Evolutionary conservation across 2,888 invertebrate species (phyloP).

Genomic region (Nasonovia ribisnigri): DNA sequence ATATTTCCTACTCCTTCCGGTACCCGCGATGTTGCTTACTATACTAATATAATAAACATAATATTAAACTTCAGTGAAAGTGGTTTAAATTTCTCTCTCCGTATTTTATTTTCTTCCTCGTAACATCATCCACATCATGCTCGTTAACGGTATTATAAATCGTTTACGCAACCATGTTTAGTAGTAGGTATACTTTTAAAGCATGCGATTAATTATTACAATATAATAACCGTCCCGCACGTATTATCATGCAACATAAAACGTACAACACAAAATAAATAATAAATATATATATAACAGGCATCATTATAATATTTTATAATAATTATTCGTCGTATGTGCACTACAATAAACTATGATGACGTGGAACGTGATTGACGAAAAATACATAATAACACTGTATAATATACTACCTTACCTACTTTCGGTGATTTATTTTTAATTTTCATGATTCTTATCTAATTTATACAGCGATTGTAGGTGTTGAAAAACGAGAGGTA

Average conservation of each 20-base stretch:
- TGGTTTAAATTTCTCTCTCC: constrained; percentile 51
- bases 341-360: neutral
- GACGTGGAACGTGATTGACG: neutral
- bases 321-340: neutral
- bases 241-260: constrained; percentile 1
- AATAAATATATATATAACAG: neutral
- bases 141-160: neutral
- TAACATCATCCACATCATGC: neutral
- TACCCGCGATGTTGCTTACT: neutral
- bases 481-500: neutral
- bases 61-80: constrained; percentile 28
- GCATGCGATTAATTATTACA: neutral
- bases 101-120: neutral
- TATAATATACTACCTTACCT: neutral
- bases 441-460: neutral
- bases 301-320: neutral
- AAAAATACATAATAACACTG: neutral
- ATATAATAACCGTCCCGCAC: neutral
- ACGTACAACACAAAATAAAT: neutral
- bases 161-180: constrained; percentile 1
- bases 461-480: neutral
- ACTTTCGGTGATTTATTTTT: neutral
- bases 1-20: constrained; percentile 17
- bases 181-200: neutral
- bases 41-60: constrained; percentile 9